These are phyloP conservation scores for Cyclura pinguis DNA, from an alignment of 2,797 vertebrate genomes.

Conservation along the genomic window DNA sequence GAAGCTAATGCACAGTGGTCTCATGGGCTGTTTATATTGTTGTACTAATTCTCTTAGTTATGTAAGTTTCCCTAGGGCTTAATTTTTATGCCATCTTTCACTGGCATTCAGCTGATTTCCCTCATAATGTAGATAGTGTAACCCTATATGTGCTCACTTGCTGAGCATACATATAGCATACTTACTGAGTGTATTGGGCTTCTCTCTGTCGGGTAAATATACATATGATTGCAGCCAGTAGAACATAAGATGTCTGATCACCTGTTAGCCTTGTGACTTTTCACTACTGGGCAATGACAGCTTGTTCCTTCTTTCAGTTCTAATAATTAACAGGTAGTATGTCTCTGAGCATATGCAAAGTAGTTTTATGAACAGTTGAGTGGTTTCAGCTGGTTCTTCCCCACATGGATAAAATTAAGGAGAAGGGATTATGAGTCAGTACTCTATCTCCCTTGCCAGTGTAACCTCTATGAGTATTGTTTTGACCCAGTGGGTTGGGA, in stretches of 20 bases:
- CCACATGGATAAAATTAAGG: background rate
- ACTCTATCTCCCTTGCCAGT: background rate
- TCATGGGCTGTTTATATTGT: slow-evolving; percentile 12
- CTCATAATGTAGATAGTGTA: background rate
- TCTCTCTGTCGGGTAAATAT: background rate
- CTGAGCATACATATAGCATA: no score
- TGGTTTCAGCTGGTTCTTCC: background rate
- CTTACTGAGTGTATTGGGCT: background rate
- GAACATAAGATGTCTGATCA: background rate
- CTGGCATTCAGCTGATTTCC: background rate
- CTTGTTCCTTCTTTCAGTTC: background rate
- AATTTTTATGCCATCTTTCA: background rate
- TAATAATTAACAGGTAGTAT: background rate
- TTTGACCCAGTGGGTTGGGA: no score
- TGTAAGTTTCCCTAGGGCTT: background rate
- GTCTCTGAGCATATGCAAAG: background rate
- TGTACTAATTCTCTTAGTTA: slow-evolving; percentile 9
- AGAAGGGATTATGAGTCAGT: background rate
- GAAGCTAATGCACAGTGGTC: background rate
- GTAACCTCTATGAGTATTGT: background rate
- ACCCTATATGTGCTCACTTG: background rate
- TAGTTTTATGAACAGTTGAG: background rate
- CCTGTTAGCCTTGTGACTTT: background rate
- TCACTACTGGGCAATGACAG: no score
- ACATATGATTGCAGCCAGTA: background rate